Base-by-base conservation (phyloP, 2,113 vertebrate genomes). In the Engraulis encrasicolus region DNA sequence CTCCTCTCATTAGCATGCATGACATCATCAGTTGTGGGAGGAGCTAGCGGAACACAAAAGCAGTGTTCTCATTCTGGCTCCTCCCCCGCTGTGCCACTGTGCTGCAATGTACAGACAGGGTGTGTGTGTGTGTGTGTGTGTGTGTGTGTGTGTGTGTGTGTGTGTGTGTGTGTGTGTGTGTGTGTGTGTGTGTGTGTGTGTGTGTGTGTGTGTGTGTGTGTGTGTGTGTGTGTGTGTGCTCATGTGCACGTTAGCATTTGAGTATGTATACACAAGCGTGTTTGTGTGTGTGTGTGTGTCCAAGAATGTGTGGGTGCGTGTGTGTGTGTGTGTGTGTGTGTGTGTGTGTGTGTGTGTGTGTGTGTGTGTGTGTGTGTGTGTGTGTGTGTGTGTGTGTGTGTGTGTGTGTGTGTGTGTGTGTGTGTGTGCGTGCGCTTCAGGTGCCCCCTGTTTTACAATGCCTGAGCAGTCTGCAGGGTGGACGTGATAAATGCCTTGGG, bases 371-470 rank as follows among this genome's bases (percentile, higher is more conserved):
- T 79, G 45, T 49, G 38, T 78, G 34, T 81, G 17, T 85, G 85
- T 49, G 38, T 78, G 34, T 81, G 17, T 85, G 85, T 84, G 82
- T 82, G 82, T 81, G 58, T 78, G 83, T 82, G 52, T 52, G 71
- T 49, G 48, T 78, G 19, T 81, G 50, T 83, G 78, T 49, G 36
- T 58, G 36, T 78, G 84, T 77, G 34, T 85, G 78, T 82, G 82
- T 88, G 83, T 89, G 61, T 83, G 86, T 87, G 83, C 86, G 79
- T 88, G 17, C 45, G 45, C 23, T 38, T 80, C n/a, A 80, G 50
- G 50, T 49, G 49, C 23, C n/a, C n/a, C n/a, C 78, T 49, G 66
- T 6, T 49, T 61, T 40, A 74, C 7, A 27, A 80, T 20, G 52
- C 1, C 52, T 58, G 20, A 52, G 45, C 36, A 40, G 79, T n/a